Base-by-base conservation (phyloP, 1,140 invertebrate genomes). In the Trypoxylus dichotomus region DNA sequence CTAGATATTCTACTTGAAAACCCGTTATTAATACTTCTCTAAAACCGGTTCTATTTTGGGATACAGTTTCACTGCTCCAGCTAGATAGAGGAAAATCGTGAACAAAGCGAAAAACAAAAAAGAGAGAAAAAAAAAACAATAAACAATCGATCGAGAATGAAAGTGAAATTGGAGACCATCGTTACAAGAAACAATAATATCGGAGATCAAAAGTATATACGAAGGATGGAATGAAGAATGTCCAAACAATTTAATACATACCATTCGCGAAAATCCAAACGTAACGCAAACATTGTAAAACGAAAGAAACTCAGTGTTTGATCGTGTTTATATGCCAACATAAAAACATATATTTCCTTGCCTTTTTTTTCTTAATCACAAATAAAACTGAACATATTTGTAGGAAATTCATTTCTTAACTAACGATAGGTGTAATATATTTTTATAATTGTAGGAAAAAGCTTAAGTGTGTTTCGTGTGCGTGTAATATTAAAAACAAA, bases 231-330 rank as follows among this genome's bases (percentile, higher is more conserved):
- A n/a, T n/a, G 13, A n/a, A n/a, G 27, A 25, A 24, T 25, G 11
- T 63, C 19, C 13, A 42, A n/a, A 74, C n/a, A 37, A 74, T 74
- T 19, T n/a, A 83, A 85, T 85, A 85, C 84, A 84, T 85, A 85
- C 84, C 84, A 84, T 85, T 84, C 83, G 84, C 83, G 82, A 82
- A 85, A 82, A 80, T 85, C 84, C 84, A 37, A 74, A 85, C 82
- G 82, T 82, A 85, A 85, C 82, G 84, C 82, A 85, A 85, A 83
- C 82, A 85, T 81, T 85, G 81, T 82, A 85, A 83, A 85, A 74
- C 37, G 41, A 79, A 84, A 84, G 82, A 84, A 85, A 85, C 82
- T 85, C 83, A 84, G 84, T 85, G 84, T 82, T 82, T 82, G 78
- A 79, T 58, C 47, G 47, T 58, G 47, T 58, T 21, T n/a, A 58